Conservation (phyloP, 2,797 vertebrate species). For the Microctenopoma lineatum region DNA sequence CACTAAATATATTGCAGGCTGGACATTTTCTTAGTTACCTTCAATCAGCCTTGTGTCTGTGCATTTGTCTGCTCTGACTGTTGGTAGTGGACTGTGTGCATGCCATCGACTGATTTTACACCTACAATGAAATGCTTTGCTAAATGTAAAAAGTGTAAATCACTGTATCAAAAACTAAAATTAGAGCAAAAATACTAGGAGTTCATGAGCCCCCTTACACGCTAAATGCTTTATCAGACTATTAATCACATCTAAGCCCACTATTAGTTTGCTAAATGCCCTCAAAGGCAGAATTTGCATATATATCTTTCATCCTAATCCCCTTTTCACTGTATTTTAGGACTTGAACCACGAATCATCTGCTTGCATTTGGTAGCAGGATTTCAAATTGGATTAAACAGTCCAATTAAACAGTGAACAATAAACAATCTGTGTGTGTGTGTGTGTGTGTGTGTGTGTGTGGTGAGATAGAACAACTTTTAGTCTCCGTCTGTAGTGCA, state of each 20-base stretch:
- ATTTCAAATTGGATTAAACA: conserved; percentile 43
- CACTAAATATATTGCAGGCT: no score
- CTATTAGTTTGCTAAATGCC: background rate
- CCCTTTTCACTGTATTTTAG: background rate
- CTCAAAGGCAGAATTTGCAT: background rate
- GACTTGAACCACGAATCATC: conserved; percentile 2
- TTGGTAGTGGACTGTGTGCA: background rate
- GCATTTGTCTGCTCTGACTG: background rate
- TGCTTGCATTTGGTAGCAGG: conserved; percentile 15
- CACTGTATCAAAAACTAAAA: background rate
- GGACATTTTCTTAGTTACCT: background rate
- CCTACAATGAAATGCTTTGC: background rate
- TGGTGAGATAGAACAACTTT: no score
- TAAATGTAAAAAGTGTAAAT: background rate
- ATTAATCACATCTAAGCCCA: conserved; percentile 5
- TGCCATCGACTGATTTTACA: no score
- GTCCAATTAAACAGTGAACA: no score
- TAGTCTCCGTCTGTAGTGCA: no score
- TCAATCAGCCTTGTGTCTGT: conserved; percentile 9
- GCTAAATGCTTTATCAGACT: background rate
- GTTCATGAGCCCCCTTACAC: background rate
- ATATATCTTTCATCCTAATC: no score
- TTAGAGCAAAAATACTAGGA: background rate
- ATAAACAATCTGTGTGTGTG: no score
- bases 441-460: no score